Conservation (phyloP, 2,113 vertebrate species). For the Myodes glareolus region DNA sequence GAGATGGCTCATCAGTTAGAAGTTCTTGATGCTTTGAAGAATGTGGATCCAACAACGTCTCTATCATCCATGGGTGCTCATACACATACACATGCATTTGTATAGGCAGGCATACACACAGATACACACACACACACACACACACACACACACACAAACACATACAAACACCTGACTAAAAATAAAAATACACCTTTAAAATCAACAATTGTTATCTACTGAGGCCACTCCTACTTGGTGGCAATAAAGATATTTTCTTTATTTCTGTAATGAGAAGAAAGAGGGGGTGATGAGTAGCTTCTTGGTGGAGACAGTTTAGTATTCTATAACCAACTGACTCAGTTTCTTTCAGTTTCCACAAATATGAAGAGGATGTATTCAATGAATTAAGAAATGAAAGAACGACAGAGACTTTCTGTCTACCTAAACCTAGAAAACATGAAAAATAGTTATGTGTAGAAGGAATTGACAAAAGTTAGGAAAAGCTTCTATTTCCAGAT, state of each 20-base stretch:
- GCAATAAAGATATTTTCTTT: not conserved
- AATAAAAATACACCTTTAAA: not conserved
- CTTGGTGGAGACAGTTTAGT: not conserved
- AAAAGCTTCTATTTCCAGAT: slow-evolving; percentile 33
- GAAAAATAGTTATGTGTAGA: not conserved
- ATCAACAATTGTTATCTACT: not conserved
- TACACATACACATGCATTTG: not conserved
- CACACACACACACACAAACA: too few relatives aligned
- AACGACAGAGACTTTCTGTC: not conserved
- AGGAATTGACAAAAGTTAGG: not conserved
- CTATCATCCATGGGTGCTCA: not conserved
- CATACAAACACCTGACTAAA: not conserved
- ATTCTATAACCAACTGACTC: not conserved
- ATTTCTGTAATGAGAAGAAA: not conserved
- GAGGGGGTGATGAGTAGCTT: not conserved
- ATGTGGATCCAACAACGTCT: not conserved
- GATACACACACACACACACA: too few relatives aligned
- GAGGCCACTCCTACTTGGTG: not conserved
- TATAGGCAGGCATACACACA: too few relatives aligned
- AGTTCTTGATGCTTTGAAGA: not conserved
- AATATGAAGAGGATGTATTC: not conserved
- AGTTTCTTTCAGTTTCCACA: not conserved
- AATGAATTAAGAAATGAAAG: not conserved
- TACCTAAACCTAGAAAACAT: not conserved
- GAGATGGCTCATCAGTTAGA: not conserved